Evolutionary conservation across 2,888 invertebrate genomes (phyloP), one percentile per base, ranked within the genome.

Genomic region (Cheilosia urbana): DNA sequence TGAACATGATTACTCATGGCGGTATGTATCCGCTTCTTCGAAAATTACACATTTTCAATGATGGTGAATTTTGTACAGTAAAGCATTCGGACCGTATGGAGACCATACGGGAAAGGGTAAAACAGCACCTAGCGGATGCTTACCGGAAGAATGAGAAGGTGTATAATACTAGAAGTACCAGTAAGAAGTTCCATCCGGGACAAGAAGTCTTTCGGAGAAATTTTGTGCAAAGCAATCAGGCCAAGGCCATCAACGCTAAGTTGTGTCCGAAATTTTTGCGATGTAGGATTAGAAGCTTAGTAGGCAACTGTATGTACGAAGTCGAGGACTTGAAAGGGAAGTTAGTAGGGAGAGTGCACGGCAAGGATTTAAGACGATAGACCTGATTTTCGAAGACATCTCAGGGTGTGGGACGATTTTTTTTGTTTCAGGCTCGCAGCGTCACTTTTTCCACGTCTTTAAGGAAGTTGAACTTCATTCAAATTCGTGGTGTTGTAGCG

Each of bases 231-330:
- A 63, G 63, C 21, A 45, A 63, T n/a, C 62, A 3, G 9, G 42
- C 4, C 27, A 62, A 62, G 13, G n/a, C 0, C 24, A 30, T 62
- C n/a, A 47, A 37, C 4, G 21, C 47, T 27, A 63, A 63, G 5
- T n/a, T 63, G 1, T 47, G 63, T 30, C 17, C 63, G 2, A 63
- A 63, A n/a, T 49, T 30, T 63, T n/a, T 63, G n/a, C 24, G 42
- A 2, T 63, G 63, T 24, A 4, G 47, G 5, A 30, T 63, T 13
- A 24, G 42, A n/a, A 63, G 21, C 13, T 4, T 3, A n/a, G 11
- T 63, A n/a, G 63, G 63, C 4, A 63, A 19, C 5, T 27, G 49
- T 3, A 45, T 49, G n/a, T 63, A 63, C 13, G 63, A 47, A 30
- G 7, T 63, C 2, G 47, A 63, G 19, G 42, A 63, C n/a, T 13